Percentiles rank a stretch among this genome's conserved stretches.
These are phyloP conservation scores for Centrocercus urophasianus DNA, from an alignment of 2,113 vertebrate genomes.

Conservation along the genomic window DNA sequence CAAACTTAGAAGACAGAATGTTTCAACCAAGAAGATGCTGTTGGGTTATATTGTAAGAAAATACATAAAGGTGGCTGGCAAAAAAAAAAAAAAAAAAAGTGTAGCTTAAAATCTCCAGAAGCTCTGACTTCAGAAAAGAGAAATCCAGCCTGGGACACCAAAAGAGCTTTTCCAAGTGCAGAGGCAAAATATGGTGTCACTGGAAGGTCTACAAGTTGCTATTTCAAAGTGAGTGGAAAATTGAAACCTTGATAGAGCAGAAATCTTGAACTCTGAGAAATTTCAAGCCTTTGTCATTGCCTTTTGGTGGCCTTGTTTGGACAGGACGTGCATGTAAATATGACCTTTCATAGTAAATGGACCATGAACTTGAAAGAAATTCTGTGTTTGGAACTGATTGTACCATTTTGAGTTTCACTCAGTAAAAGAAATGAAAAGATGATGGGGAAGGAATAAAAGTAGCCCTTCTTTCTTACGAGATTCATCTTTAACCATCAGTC, in stretches of 20 bases:
- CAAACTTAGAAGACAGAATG: neutral
- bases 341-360: neutral
- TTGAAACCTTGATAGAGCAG: neutral
- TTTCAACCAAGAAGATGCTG: neutral
- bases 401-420: neutral
- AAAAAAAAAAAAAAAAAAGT: neutral
- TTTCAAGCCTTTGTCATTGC: neutral
- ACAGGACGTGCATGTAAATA: neutral
- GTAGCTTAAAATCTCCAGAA: neutral
- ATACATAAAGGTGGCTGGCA: neutral
- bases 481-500: neutral
- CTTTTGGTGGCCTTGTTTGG: neutral
- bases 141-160: neutral
- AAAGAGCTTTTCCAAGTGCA: neutral
- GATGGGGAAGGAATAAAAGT: neutral
- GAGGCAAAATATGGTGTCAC: neutral
- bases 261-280: neutral
- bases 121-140: neutral
- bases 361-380: neutral
- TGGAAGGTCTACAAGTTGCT: rapidly evolving
- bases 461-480: neutral
- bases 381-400: neutral
- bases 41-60: neutral
- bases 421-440: neutral
- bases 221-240: rapidly evolving